These are phyloP conservation scores for Zeuzera pyrina DNA, from an alignment of 2,888 invertebrate genomes.

Conservation along the genomic window DNA sequence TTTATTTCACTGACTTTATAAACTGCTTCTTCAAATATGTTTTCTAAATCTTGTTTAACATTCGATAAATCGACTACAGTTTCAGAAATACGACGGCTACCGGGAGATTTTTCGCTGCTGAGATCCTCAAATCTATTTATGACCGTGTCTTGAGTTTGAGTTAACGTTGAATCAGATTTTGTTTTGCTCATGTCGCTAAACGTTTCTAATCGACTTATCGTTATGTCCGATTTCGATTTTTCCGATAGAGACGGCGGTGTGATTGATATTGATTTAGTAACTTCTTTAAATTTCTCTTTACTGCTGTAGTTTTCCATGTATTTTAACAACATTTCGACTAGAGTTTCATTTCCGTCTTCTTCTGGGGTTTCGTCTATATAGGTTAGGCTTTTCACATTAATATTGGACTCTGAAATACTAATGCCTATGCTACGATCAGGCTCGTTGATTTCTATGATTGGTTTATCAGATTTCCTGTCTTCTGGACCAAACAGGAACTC, in stretches of 20 bases:
- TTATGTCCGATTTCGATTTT: constrained; percentile 61
- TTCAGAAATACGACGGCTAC: constrained; percentile 51
- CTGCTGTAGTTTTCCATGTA: constrained; percentile 58
- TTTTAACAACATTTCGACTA: constrained; percentile 61
- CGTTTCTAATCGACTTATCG: constrained; percentile 57
- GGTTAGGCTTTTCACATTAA: constrained; percentile 47
- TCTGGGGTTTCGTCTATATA: constrained; percentile 66
- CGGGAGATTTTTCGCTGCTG: constrained; percentile 28
- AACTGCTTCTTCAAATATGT: constrained; percentile 48
- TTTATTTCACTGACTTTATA: constrained; percentile 33
- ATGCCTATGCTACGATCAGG: constrained; percentile 29
- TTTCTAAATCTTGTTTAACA: constrained; percentile 53
- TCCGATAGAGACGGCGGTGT: constrained; percentile 52
- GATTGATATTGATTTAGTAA: constrained; percentile 35
- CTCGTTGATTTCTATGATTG: constrained; percentile 42
- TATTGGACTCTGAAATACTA: constrained; percentile 47
- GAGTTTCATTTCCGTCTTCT: constrained; percentile 41
- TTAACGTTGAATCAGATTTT: constrained; percentile 61
- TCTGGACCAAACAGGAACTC: constrained; percentile 62
- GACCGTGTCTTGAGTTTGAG: constrained; percentile 61
- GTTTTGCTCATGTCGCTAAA: constrained; percentile 62
- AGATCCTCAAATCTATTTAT: constrained; percentile 44
- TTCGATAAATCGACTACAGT: constrained; percentile 54
- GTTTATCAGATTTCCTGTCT: constrained; percentile 34
- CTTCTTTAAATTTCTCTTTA: constrained; percentile 32